Conservation (phyloP, 30 jellyfish, hydroid and myxozoan genomes). For the Cassiopea andromeda region DNA sequence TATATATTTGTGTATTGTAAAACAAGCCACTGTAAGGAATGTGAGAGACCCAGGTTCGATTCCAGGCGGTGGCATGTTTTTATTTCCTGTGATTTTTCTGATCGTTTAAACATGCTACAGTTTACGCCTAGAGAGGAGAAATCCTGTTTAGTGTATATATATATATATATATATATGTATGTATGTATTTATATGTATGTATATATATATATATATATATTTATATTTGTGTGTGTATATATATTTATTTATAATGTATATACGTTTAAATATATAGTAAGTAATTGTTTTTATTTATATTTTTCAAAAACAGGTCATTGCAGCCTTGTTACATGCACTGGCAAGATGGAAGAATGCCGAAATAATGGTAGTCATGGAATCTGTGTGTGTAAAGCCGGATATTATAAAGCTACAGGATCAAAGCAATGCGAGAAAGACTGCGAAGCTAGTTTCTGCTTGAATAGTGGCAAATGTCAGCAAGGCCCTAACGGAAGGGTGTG, state of each 20-base stretch:
- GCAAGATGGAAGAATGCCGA: slow-evolving; percentile 38
- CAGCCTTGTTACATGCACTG: slow-evolving; percentile 13
- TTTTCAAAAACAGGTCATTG: slow-evolving; percentile 18
- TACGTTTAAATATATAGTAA: too few species aligned
- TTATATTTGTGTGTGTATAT: neutral
- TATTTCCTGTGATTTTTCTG: too few species aligned
- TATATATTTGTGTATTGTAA: too few species aligned
- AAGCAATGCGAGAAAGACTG: slow-evolving; percentile 36
- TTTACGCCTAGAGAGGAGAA: too few species aligned
- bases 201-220: too few species aligned
- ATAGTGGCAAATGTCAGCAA: slow-evolving; percentile 40
- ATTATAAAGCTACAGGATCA: slow-evolving; percentile 45
- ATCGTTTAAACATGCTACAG: too few species aligned
- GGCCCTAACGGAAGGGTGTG: slow-evolving; percentile 61
- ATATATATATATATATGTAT: neutral
- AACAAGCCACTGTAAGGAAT: too few species aligned
- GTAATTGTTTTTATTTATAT: too few species aligned
- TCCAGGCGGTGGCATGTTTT: too few species aligned
- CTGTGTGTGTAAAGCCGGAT: slow-evolving; percentile 37
- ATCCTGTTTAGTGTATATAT: neutral
- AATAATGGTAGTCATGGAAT: slow-evolving; percentile 39
- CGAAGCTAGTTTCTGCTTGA: slow-evolving; percentile 11
- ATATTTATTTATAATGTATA: too few species aligned
- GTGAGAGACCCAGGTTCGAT: too few species aligned
- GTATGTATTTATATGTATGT: too few species aligned